Evolutionary conservation across 2,888 invertebrate genomes (phyloP).

Genomic region (Hypomecis atomaria): DNA sequence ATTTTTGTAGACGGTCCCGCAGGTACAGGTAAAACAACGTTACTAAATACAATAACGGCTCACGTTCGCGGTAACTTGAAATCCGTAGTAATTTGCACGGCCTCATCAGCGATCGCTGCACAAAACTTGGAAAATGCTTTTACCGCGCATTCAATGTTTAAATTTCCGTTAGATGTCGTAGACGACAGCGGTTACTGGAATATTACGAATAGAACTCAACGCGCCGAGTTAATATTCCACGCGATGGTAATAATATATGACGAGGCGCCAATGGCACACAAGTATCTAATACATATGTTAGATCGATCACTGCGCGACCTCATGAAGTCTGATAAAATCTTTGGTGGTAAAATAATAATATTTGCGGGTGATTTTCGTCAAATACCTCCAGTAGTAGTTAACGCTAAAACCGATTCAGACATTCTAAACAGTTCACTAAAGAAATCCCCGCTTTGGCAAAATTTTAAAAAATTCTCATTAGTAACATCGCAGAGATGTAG

Average conservation of each 20-base stretch:
- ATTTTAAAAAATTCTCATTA: conserved; percentile 9
- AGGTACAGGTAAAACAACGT: not conserved
- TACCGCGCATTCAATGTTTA: not conserved
- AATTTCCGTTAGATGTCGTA: not conserved
- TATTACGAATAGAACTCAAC: not conserved
- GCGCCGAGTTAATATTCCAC: not conserved
- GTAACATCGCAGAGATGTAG: conserved; percentile 13
- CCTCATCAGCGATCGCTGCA: not conserved
- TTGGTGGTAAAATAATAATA: conserved; percentile 23
- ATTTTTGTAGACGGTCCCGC: conserved; percentile 1
- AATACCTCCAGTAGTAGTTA: conserved; percentile 12
- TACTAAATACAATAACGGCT: not conserved
- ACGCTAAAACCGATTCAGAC: conserved; percentile 11
- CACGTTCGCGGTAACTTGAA: not conserved
- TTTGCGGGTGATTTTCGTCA: conserved; percentile 29
- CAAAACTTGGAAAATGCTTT: not conserved
- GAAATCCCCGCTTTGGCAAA: conserved; percentile 13
- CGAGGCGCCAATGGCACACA: conserved; percentile 10
- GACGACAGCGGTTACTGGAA: not conserved
- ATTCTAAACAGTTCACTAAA: conserved; percentile 6
- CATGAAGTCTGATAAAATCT: conserved; percentile 8
- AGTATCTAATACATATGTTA: not conserved
- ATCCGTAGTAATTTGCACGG: not conserved
- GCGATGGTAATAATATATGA: not conserved
- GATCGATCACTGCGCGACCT: conserved; percentile 15